These are phyloP conservation scores for Phylloscopus trochiloides DNA, from an alignment of 2,113 vertebrate genomes.

Conservation along the genomic window DNA sequence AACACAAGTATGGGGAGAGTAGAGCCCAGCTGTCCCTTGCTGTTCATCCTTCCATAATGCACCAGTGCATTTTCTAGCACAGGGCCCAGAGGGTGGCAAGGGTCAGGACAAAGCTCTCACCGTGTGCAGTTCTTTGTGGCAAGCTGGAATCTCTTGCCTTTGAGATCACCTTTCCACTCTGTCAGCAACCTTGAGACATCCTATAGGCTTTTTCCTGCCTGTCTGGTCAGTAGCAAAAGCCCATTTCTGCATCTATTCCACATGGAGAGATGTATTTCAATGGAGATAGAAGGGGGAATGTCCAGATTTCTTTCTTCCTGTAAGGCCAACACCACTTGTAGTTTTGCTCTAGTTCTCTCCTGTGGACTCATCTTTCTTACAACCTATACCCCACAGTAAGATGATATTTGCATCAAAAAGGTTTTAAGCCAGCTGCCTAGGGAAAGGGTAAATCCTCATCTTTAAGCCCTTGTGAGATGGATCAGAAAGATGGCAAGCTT, in stretches of 20 bases:
- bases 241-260: background rate
- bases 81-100: accelerated
- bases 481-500: background rate
- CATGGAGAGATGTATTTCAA: background rate
- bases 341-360: background rate
- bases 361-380: background rate
- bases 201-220: background rate
- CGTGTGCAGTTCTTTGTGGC: accelerated
- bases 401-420: background rate
- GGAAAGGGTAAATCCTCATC: background rate
- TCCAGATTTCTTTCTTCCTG: background rate
- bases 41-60: background rate
- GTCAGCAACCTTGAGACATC: background rate
- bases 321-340: background rate
- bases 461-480: background rate
- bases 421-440: background rate
- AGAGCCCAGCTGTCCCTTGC: background rate
- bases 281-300: background rate
- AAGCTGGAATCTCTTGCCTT: background rate
- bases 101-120: background rate
- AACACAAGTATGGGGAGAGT: background rate
- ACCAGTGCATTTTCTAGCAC: background rate
- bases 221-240: background rate
- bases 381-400: background rate
- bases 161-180: background rate